Base-by-base conservation (phyloP, 2,113 vertebrate genomes). In the Gila orcuttii region DNA sequence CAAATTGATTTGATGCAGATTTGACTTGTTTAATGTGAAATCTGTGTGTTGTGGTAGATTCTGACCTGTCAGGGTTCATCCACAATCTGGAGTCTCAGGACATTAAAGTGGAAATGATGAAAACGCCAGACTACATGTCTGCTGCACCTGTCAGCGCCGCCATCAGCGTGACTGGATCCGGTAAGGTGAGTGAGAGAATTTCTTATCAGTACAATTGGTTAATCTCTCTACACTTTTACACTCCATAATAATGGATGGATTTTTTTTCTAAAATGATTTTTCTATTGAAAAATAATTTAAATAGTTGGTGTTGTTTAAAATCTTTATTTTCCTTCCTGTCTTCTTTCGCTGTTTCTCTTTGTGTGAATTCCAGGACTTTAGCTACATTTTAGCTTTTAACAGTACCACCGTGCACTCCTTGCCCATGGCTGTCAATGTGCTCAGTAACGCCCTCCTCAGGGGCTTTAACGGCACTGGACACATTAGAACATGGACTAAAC, bases 401-500 rank as follows among this genome's bases (percentile, higher is more conserved):
- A 97, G 96, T 77, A 97, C 97, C 85, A 97, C 96, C 36, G 96
- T 99, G 68, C 97, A 98, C 89, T 97, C 97, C n/a, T 76, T 99
- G 82, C 98, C 98, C 0, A 96, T 99, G 87, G 80, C 95, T 39
- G 95, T 98, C 87, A 99, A 98, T 21, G 82, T 98, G 0, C 96
- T 99, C 66, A 99, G 97, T 92, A 99, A 99, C 31, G 95, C 96
- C 5, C 93, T 98, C 2, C 95, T 99, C 2, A 93, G 89, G 87
- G 93, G 90, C 3, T 87, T 96, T 19, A 97, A 98, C 0, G 93
- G 96, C 4, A 96, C 95, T 0, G 96, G 96, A 52, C 95, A 31
- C 42, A 99, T 99, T 89, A 92, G 95, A 11, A 93, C 97, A 73
- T 99, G 97, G 97, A 96, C 94, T 91, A 97, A 97, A 87, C 98